Base-by-base conservation (phyloP, 2,797 vertebrate genomes). In the Poeciliopsis gracilis region DNA sequence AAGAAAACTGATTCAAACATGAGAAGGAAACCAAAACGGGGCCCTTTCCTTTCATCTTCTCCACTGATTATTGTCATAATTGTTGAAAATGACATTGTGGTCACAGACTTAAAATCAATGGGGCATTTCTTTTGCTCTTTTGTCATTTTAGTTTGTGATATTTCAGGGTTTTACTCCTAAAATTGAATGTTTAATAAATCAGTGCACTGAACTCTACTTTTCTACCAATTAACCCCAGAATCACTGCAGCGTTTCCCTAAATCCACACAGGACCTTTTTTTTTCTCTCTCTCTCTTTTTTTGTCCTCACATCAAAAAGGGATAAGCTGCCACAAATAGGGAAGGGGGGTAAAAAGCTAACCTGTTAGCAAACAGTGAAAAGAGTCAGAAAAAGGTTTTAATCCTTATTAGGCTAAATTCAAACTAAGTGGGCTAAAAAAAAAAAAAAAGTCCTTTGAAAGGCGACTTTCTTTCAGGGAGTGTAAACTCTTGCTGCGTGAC, bases 331-430 rank as follows among this genome's bases (percentile, higher is more conserved):
- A 10, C 25, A 45, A 70, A 63, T 46, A 25, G 49, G 49, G 23
- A 51, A 51, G 95, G 61, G 18, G 33, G 41, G 70, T 97, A 98
- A 98, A 98, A 97, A 97, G 96, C 98, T 97, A 99, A 98, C 97
- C 97, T 97, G 97, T 97, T 97, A 96, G 96, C 97, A 97, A 97
- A 97, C 96, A 96, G 91, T 95, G 96, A 87, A 94, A 93, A 88
- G 92, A 90, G 86, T 96, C 94, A 96, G 87, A 92, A 94, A 97
- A 95, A 77, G 95, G 94, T 90, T 96, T 97, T 99, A 98, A 99
- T 99, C 98, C 97, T 95, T 96, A 97, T 98, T 98, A 98, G 97
- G 96, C 96, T 97, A 96, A 97, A 97, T 97, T 97, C 96, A 96
- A 96, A 96, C 96, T 97, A 97, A 97, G 96, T 97, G 96, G 96